These are phyloP conservation scores for Zenarchopterus dispar DNA, from an alignment of 2,797 vertebrate genomes.

Conservation along the genomic window DNA sequence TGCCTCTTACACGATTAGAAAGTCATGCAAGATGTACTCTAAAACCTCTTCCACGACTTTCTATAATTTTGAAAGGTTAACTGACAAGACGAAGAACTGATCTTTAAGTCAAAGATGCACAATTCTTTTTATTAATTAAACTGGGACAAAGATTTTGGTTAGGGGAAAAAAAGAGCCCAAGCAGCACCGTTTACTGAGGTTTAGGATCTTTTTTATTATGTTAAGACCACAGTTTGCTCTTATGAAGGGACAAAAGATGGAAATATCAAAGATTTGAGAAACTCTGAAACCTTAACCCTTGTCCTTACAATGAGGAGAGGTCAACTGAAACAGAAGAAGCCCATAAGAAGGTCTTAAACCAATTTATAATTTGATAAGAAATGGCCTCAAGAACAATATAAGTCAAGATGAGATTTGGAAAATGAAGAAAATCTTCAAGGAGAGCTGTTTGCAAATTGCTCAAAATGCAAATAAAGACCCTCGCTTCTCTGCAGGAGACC, in stretches of 20 bases:
- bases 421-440: not conserved
- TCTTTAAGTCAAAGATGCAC: too few relatives aligned
- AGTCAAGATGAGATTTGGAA: not conserved
- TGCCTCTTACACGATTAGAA: too few relatives aligned
- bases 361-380: not conserved
- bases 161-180: not conserved
- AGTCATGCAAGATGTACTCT: too few relatives aligned
- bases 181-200: not conserved
- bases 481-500: too few relatives aligned
- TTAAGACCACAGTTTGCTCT: not conserved
- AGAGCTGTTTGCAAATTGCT: not conserved
- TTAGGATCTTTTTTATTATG: not conserved
- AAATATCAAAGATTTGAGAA: not conserved
- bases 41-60: too few relatives aligned
- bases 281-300: not conserved
- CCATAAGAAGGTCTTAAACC: not conserved
- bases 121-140: too few relatives aligned
- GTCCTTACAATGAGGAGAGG: too few relatives aligned
- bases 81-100: too few relatives aligned
- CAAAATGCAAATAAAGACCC: not conserved
- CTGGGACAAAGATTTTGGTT: too few relatives aligned
- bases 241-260: not conserved
- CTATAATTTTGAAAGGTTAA: too few relatives aligned
- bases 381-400: too few relatives aligned
- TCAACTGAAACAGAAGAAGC: not conserved